These are phyloP conservation scores for Microplitis deprimator DNA, from an alignment of 2,888 invertebrate genomes.

Conservation along the genomic window DNA sequence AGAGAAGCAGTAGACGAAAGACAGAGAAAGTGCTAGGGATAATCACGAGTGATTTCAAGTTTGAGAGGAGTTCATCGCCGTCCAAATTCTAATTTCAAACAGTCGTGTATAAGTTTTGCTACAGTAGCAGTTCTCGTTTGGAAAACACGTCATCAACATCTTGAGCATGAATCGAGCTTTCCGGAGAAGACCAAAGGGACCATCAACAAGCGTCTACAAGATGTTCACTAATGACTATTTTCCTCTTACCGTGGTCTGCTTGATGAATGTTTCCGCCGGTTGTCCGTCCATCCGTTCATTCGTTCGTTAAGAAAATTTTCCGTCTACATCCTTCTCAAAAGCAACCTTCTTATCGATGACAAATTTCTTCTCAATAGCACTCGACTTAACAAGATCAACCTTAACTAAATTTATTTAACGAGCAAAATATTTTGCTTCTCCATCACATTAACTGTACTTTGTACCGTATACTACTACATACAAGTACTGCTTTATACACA, in stretches of 20 bases:
- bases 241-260: slow-evolving; percentile 43
- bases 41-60: slow-evolving; percentile 44
- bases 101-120: slow-evolving; percentile 43
- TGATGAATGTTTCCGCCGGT: slow-evolving; percentile 36
- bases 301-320: slow-evolving; percentile 10
- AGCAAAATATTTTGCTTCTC: not conserved
- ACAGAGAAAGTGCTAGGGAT: slow-evolving; percentile 29
- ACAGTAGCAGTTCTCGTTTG: slow-evolving; percentile 43
- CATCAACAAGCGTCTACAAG: slow-evolving; percentile 19
- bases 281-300: slow-evolving; percentile 20
- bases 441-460: not conserved
- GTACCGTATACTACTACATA: not conserved
- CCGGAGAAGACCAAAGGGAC: slow-evolving; percentile 36
- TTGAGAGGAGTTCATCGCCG: slow-evolving; percentile 41
- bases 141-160: slow-evolving; percentile 54
- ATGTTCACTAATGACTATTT: slow-evolving; percentile 50
- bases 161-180: slow-evolving; percentile 48
- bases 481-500: not conserved
- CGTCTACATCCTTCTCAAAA: not conserved
- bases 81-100: slow-evolving; percentile 49
- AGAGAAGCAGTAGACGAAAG: slow-evolving; percentile 5
- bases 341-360: slow-evolving; percentile 3
- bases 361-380: slow-evolving; percentile 11
- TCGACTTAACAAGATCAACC: slow-evolving; percentile 13
- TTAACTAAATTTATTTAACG: not conserved